Evolutionary conservation across 2,797 vertebrate species (phyloP), one percentile per base, ranked within the genome.

Genomic region (Chelon auratus): DNA sequence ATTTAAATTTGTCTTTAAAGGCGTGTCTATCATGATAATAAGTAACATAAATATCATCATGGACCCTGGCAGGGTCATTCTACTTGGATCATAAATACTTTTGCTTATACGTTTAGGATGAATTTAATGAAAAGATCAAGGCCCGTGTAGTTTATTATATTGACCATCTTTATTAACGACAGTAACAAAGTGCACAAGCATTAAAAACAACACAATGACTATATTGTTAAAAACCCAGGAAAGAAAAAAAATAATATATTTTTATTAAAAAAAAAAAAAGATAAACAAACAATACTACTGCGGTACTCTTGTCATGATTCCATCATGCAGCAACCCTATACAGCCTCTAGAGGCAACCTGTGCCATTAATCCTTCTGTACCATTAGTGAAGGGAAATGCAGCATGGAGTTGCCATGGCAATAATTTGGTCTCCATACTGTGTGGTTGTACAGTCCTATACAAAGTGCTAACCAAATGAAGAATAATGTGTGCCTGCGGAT

Each of bases 281-380:
- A 90, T 82, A 87, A 92, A 83, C 86, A 86, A 89, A 90, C 92
- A 95, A 95, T 93, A 93, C 92, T 93, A 94, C 92, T 91, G 91
- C 52, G 85, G 91, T 93, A 91, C 89, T 83, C 60, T 92, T 92
- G 91, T 92, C 92, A 91, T 91, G 90, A 94, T 91, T 95, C 92
- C 91, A 94, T 95, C 94, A 93, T 93, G 93, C 93, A 92, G 90
- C 91, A 92, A 92, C 91, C 92, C 87, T 93, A 92, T 93, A 94
- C 89, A 93, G 89, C 92, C 92, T 93, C 79, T 65, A 50, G 56
- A 94, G 96, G 96, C 96, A 96, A 93, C 97, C 96, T 88, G 95
- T 98, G 96, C 96, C 96, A 85, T 93, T 91, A 83, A 91, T 93
- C 90, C 92, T 90, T 90, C 92, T 91, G 76, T 92, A 93, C 90